These are phyloP conservation scores for rabbit (Oryctolagus cuniculus) DNA, from an alignment of 2,113 vertebrate species.

Conservation along the genomic window mOryCun1.1 NC_091432.1:20624001-20624500, in stretches of 20 bases:
- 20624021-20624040: too few species aligned
- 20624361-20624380: neutral
- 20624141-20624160: too few species aligned
- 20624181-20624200: too few species aligned
- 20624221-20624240: too few species aligned
- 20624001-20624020: too few species aligned
- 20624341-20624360: neutral
- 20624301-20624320: neutral
- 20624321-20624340: neutral
- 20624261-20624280: neutral
- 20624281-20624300: neutral
- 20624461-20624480: neutral
- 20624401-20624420: neutral
- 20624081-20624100: too few species aligned
- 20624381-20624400: neutral
- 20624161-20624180: too few species aligned
- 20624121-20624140: too few species aligned
- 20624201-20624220: too few species aligned
- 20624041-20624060: too few species aligned
- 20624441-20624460: neutral
- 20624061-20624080: too few species aligned
- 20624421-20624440: neutral
- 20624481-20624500: neutral
- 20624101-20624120: too few species aligned
- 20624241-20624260: neutral